Evolutionary conservation across 2,113 vertebrate species (phyloP).

Genomic region (Mustela nigripes): DNA sequence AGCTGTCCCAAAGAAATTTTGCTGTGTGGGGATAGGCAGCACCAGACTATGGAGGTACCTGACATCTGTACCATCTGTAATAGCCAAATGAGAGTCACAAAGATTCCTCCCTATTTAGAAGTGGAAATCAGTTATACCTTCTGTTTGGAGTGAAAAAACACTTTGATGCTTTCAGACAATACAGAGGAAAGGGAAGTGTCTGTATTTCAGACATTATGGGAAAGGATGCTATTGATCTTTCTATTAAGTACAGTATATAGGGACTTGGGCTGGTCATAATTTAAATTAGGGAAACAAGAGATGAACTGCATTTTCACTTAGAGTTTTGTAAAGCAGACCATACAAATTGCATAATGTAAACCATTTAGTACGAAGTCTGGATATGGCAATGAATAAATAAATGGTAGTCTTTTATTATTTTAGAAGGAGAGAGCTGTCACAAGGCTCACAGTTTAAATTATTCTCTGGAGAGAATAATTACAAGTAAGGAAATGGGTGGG

Average conservation of each 20-base stretch:
- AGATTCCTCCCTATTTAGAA: not conserved
- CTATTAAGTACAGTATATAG: not conserved
- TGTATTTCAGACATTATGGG: conserved; percentile 25
- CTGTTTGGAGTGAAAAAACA: conserved; percentile 29
- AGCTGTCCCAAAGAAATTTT: not conserved
- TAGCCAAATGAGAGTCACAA: not conserved
- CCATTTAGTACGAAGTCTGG: not conserved
- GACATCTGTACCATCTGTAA: not conserved
- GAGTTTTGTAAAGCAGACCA: not conserved
- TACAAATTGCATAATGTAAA: conserved; percentile 30
- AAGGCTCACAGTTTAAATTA: not conserved
- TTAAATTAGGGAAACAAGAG: conserved; percentile 54
- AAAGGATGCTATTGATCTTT: conserved; percentile 25
- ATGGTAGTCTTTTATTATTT: not conserved
- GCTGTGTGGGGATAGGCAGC: not conserved
- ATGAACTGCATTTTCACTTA: not conserved
- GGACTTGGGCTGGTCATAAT: conserved; percentile 20
- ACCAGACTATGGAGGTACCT: not conserved
- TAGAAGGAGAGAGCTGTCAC: not conserved
- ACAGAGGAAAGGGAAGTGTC: conserved; percentile 13
- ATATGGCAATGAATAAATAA: conserved; percentile 34
- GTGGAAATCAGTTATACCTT: conserved; percentile 35
- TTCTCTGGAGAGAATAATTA: not conserved
- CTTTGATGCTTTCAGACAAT: conserved; percentile 50
- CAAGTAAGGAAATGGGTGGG: not conserved